Percentiles rank a stretch among this genome's conserved stretches.
phyloP scores from a whole-genome alignment of 2,888 invertebrate species.

The Erebia epiphron region DNA sequence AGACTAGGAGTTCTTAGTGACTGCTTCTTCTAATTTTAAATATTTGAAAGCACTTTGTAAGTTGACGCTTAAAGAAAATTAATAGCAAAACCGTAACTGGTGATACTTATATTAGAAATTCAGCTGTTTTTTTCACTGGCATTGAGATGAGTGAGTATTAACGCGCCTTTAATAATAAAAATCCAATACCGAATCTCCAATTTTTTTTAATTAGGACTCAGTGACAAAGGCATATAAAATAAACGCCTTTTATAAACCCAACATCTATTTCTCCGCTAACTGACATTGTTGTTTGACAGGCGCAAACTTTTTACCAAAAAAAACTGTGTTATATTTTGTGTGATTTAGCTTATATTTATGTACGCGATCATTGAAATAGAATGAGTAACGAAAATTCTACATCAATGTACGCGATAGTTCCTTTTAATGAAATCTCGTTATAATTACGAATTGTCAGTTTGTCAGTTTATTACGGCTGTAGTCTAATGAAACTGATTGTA shows the following conservation, averaged over 20 bases:
- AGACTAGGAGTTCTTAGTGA: not conserved
- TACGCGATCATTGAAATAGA: no score
- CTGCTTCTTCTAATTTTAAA: not conserved
- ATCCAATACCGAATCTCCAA: not conserved
- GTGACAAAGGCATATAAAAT: no score
- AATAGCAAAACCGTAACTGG: constrained; percentile 26
- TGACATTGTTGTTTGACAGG: no score
- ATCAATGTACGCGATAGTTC: not conserved
- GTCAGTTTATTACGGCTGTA: constrained; percentile 2
- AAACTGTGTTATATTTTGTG: not conserved
- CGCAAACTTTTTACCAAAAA: not conserved
- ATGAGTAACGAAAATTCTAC: no score
- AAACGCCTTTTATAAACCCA: no score
- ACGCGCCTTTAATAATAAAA: no score
- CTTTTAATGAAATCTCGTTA: constrained; percentile 13
- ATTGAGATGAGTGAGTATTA: no score
- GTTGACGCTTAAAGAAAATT: constrained; percentile 22
- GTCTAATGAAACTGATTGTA: not conserved
- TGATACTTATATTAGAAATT: constrained; percentile 19
- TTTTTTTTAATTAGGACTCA: no score
- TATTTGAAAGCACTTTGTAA: not conserved
- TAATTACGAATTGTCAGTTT: not conserved
- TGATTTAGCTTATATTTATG: not conserved
- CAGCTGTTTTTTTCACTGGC: not conserved
- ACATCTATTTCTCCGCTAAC: no score